phyloP scores from a whole-genome alignment of 2,888 invertebrate genomes.

The Drosophila ochracea region DNA sequence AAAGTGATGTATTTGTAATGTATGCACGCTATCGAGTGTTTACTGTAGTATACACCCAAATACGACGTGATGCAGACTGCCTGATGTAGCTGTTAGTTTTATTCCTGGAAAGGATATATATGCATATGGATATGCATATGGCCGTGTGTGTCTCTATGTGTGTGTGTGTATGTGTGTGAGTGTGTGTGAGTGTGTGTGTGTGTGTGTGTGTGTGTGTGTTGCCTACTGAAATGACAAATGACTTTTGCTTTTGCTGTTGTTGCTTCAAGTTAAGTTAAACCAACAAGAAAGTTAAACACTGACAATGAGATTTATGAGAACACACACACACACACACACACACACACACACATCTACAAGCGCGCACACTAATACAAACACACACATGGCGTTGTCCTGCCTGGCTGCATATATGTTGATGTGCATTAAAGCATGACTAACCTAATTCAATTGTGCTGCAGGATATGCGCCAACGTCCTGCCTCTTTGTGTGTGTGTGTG shows the following conservation, averaged over 20 bases:
- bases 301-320: conserved; percentile 79
- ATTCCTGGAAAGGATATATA: conserved; percentile 33
- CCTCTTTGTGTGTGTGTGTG: background rate
- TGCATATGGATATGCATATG: conserved; percentile 36
- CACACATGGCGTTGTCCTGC: conserved; percentile 45
- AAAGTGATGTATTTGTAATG: background rate
- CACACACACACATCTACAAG: conserved; percentile 7
- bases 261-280: conserved; percentile 77
- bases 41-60: conserved; percentile 10
- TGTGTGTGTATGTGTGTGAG: background rate
- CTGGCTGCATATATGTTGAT: conserved; percentile 76
- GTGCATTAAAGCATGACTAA: conserved; percentile 81
- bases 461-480: conserved; percentile 70
- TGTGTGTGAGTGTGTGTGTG: conserved; percentile 7
- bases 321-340: conserved; percentile 29
- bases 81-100: conserved; percentile 21
- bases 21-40: background rate
- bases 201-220: conserved; percentile 50
- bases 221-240: conserved; percentile 79
- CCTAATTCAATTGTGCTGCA: conserved; percentile 81
- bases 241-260: conserved; percentile 67
- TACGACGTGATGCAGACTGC: conserved; percentile 17
- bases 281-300: conserved; percentile 81
- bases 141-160: conserved; percentile 15
- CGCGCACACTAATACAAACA: conserved; percentile 16